Conservation (phyloP, 2,797 vertebrate species). For the Onychomys torridus region DNA sequence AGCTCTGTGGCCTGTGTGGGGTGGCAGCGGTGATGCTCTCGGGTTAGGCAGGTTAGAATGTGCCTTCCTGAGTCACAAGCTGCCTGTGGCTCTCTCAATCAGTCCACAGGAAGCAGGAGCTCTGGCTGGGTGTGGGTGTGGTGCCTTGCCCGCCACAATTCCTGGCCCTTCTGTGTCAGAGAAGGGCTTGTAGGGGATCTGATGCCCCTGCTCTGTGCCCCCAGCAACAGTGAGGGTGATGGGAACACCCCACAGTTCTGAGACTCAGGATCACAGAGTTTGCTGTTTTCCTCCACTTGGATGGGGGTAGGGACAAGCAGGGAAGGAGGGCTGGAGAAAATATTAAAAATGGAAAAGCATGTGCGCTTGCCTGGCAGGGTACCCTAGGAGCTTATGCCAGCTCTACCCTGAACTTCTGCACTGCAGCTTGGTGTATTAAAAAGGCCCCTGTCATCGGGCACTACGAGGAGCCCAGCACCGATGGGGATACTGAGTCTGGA, state of each 20-base stretch:
- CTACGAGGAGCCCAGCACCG: rapidly evolving
- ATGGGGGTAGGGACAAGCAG: background rate
- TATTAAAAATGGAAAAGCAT: background rate
- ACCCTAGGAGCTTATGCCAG: background rate
- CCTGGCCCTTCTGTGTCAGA: background rate
- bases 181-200: background rate
- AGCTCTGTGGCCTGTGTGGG: rapidly evolving
- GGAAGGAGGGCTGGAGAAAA: background rate
- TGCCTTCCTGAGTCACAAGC: constrained; percentile 63
- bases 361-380: rapidly evolving
- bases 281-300: background rate
- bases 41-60: constrained; percentile 48
- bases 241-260: rapidly evolving
- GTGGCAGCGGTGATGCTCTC: rapidly evolving
- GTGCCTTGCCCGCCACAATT: background rate
- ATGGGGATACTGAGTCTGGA: background rate
- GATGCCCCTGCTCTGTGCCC: no score
- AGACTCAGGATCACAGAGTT: background rate
- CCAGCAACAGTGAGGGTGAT: background rate
- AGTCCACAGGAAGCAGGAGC: background rate
- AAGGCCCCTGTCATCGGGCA: rapidly evolving
- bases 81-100: background rate
- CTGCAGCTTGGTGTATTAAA: background rate
- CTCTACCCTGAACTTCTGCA: background rate
- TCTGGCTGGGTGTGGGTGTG: background rate